Conservation (phyloP, 2,797 vertebrate species). For the Macropus fuliginosus region DNA sequence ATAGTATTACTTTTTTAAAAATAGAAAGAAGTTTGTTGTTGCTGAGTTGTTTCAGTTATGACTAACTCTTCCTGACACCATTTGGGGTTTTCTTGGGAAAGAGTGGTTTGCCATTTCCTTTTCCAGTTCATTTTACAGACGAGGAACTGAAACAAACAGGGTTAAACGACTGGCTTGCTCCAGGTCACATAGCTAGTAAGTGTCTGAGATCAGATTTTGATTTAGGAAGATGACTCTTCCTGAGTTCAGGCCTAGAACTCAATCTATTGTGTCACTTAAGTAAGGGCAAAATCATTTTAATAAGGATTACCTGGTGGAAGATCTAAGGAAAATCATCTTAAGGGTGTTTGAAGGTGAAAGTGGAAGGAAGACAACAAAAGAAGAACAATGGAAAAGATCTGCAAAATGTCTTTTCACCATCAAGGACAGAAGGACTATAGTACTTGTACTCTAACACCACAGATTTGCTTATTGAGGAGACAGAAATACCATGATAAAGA, state of each 20-base stretch:
- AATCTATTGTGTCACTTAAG: neutral
- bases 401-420: neutral
- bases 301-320: neutral
- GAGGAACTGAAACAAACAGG: neutral
- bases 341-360: neutral
- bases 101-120: neutral
- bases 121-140: neutral
- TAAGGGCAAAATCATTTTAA: neutral
- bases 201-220: neutral
- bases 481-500: too few species aligned
- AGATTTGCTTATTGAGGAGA: neutral
- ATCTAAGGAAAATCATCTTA: neutral
- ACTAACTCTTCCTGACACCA: too few species aligned
- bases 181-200: neutral
- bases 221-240: neutral
- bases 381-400: neutral
- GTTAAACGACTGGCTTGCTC: neutral
- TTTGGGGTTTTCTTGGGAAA: neutral
- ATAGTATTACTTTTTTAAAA: neutral
- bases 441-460: neutral
- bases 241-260: neutral
- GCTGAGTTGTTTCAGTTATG: neutral
- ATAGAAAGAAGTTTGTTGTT: neutral
- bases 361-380: neutral
- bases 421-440: neutral